These are phyloP conservation scores for Ectemnius lituratus DNA, from an alignment of 2,888 invertebrate species.

Conservation along the genomic window DNA sequence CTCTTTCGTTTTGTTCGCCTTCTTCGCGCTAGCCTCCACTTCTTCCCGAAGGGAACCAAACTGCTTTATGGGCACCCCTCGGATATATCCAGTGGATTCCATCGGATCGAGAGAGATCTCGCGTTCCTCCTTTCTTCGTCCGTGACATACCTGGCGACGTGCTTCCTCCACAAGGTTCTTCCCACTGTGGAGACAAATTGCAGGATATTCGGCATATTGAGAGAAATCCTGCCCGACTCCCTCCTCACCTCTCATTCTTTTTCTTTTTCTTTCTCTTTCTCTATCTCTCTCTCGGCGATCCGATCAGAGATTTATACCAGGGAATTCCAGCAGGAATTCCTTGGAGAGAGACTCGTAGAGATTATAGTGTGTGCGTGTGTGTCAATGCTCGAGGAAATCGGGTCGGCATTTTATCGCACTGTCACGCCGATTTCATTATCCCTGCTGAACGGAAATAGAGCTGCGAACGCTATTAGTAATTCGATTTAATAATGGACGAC, in stretches of 20 bases:
- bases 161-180: conserved; percentile 30
- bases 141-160: conserved; percentile 46
- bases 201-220: conserved; percentile 19
- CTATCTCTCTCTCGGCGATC: background rate
- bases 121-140: conserved; percentile 20
- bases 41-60: conserved; percentile 10
- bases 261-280: no score
- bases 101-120: conserved; percentile 30
- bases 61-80: conserved; percentile 3
- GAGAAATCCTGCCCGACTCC: background rate
- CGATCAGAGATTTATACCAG: conserved; percentile 3
- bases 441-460: no score
- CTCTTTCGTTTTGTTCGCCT: background rate
- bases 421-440: no score
- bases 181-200: conserved; percentile 53
- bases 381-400: background rate
- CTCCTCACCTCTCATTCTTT: background rate
- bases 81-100: conserved; percentile 39
- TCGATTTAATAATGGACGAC: no score
- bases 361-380: no score
- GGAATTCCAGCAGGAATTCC: conserved; percentile 19
- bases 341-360: background rate
- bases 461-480: no score
- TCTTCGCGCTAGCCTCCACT: background rate
- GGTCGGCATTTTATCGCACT: background rate